Percentiles rank a stretch among this genome's conserved stretches.
These are phyloP conservation scores for Hydrolagus affinis DNA, from an alignment of 2,113 vertebrate genomes.

Conservation along the genomic window DNA sequence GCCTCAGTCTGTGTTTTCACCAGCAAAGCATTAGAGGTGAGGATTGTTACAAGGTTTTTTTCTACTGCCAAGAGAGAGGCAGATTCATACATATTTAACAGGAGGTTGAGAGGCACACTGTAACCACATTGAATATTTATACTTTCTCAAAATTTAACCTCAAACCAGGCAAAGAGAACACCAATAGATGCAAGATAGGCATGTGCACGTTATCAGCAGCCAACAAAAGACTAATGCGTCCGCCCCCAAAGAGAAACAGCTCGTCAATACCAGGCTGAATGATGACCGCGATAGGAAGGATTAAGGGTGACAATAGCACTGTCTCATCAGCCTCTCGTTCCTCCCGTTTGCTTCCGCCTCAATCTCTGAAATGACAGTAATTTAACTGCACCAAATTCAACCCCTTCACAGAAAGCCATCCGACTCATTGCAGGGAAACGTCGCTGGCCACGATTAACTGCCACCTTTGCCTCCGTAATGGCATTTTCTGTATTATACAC, in stretches of 20 bases:
- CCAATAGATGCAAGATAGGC: background rate
- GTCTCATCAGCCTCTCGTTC: too few species aligned
- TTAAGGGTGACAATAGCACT: too few species aligned
- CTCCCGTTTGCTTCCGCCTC: constrained; percentile 27
- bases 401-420: too few species aligned
- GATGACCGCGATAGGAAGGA: too few species aligned
- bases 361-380: constrained; percentile 23
- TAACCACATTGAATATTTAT: constrained; percentile 34
- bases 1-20: background rate
- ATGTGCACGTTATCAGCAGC: too few species aligned
- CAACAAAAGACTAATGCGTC: background rate
- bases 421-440: too few species aligned
- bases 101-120: constrained; percentile 34
- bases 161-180: background rate
- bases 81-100: constrained; percentile 39
- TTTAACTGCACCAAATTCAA: too few species aligned
- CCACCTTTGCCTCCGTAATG: too few species aligned
- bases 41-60: constrained; percentile 33
- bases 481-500: too few species aligned
- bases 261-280: background rate
- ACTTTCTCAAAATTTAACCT: background rate
- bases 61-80: constrained; percentile 33
- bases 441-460: too few species aligned
- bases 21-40: background rate
- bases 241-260: too few species aligned